Evolutionary conservation across 2,113 vertebrate genomes (phyloP).

Genomic region (Fukomys damarensis): DNA sequence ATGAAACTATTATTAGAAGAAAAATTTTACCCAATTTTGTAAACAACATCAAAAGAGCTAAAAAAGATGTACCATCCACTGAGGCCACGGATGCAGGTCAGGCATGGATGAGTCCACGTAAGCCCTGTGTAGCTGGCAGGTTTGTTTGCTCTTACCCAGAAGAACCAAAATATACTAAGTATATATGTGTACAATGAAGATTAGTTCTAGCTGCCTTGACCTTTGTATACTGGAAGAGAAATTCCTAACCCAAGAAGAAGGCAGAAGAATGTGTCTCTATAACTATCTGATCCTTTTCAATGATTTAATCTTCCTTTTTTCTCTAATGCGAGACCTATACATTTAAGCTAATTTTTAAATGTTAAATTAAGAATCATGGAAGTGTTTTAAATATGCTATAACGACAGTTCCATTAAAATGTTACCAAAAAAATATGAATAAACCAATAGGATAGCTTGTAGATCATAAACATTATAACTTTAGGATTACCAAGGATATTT

Average conservation of each 20-base stretch:
- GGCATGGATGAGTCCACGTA: too few relatives aligned
- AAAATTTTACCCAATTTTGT: background rate
- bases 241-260: background rate
- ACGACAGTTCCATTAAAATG: background rate
- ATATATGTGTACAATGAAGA: background rate
- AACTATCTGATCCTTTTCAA: background rate
- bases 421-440: slow-evolving; percentile 38
- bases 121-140: background rate
- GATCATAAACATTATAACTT: slow-evolving; percentile 49
- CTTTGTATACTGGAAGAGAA: background rate
- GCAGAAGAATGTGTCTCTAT: slow-evolving; percentile 12
- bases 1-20: background rate
- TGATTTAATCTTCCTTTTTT: background rate
- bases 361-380: background rate
- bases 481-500: slow-evolving; percentile 65
- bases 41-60: background rate
- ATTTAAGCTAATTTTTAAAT: slow-evolving; percentile 42
- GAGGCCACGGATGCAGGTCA: background rate
- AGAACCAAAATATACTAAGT: background rate
- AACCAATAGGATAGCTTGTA: background rate
- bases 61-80: background rate
- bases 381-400: background rate
- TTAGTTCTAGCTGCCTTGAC: background rate
- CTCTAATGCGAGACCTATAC: background rate
- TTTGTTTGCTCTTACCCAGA: background rate